Conservation (phyloP, 2,113 vertebrate genomes). For the Macquaria ambigua region DNA sequence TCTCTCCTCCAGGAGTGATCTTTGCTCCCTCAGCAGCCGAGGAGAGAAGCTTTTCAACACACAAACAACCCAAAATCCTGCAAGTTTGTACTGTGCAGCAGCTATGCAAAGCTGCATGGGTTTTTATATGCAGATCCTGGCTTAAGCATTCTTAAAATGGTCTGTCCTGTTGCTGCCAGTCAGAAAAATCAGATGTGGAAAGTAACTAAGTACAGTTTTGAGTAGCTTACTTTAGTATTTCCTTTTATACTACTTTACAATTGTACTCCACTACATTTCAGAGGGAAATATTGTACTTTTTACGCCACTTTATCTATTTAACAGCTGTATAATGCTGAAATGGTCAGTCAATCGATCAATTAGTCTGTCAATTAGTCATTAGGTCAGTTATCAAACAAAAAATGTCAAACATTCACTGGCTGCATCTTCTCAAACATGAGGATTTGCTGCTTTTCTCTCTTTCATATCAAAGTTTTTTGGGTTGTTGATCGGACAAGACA, state of each 20-base stretch:
- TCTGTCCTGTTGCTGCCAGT: not conserved
- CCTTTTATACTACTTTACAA: not conserved
- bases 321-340: not conserved
- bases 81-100: conserved; percentile 2
- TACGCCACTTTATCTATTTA: not conserved
- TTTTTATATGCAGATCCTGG: conserved; percentile 17
- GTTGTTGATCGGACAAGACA: not conserved
- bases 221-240: no score
- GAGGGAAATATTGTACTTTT: not conserved
- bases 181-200: not conserved
- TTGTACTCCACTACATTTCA: not conserved
- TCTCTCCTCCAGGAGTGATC: conserved; percentile 45
- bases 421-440: not conserved
- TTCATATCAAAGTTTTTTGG: not conserved
- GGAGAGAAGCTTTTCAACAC: conserved; percentile 39
- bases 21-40: conserved; percentile 28
- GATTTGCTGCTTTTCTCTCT: no score
- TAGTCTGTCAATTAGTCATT: not conserved
- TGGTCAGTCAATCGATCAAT: no score
- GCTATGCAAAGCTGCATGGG: not conserved
- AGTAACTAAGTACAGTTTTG: not conserved
- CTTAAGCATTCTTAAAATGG: not conserved
- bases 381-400: not conserved
- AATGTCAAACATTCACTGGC: no score
- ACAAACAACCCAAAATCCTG: conserved; percentile 30